Evolutionary conservation across 2,797 vertebrate genomes (phyloP).

Genomic region (Mormyrops attenuatus): DNA sequence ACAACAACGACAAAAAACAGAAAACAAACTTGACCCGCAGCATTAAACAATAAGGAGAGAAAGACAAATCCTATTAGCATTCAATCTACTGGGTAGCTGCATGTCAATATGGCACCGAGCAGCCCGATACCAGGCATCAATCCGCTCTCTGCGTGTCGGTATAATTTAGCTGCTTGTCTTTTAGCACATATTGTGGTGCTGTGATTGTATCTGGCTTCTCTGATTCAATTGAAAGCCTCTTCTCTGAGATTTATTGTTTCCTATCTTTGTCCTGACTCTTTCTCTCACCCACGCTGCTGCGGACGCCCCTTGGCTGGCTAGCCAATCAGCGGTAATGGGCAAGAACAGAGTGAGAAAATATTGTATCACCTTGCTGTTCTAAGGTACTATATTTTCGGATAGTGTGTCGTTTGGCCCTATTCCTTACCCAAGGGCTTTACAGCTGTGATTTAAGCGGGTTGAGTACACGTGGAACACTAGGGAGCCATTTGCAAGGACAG

Average conservation of each 20-base stretch:
- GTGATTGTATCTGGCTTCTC: constrained; percentile 14
- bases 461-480: neutral
- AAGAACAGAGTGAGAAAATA: neutral
- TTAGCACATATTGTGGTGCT: constrained; percentile 12
- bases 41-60: neutral
- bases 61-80: neutral
- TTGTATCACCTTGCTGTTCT: neutral
- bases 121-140: neutral
- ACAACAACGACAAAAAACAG: neutral
- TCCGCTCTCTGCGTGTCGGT: neutral
- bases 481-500: neutral
- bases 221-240: constrained; percentile 13
- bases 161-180: constrained; percentile 14
- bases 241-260: neutral
- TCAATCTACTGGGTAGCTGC: neutral
- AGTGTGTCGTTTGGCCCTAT: neutral
- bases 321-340: neutral
- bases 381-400: neutral
- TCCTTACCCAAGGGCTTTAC: neutral
- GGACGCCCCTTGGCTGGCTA: neutral
- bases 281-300: neutral
- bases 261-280: neutral
- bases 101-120: neutral
- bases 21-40: neutral
- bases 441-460: neutral